Evolutionary conservation across 2,113 vertebrate genomes (phyloP).

Genomic region (Catharus minimus): DNA sequence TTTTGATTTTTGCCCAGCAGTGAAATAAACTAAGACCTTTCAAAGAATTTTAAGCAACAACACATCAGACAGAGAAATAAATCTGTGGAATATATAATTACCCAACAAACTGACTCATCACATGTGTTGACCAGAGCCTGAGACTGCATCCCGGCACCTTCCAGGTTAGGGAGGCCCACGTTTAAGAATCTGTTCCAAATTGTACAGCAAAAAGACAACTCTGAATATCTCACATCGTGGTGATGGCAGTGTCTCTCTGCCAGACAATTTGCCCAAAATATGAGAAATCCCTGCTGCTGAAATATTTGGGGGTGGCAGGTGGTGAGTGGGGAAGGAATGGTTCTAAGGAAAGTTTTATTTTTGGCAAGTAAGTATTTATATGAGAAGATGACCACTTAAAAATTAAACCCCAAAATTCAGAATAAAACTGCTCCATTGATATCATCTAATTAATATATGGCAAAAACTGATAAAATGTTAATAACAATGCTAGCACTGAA

Average conservation of each 20-base stretch:
- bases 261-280: background rate
- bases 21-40: background rate
- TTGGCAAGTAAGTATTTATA: background rate
- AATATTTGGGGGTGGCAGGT: background rate
- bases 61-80: background rate
- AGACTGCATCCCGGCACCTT: background rate
- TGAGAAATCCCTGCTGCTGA: background rate
- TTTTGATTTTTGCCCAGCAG: background rate
- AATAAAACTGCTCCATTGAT: conserved; percentile 7
- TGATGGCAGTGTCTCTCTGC: background rate
- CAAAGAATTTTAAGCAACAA: background rate
- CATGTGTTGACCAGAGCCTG: fast-evolving
- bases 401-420: background rate
- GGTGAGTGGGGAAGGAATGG: background rate
- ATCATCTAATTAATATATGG: background rate
- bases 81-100: background rate
- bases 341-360: background rate
- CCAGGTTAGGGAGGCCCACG: background rate
- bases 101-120: background rate
- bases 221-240: background rate
- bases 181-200: background rate
- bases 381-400: background rate
- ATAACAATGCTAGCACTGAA: conserved; percentile 47
- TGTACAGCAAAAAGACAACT: background rate
- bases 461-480: conserved; percentile 32